A percentile compares a stretch with the other conserved stretches of the same genome.
Conservation (phyloP, 2,797 vertebrate species). For the Eremophila alpestris region DNA sequence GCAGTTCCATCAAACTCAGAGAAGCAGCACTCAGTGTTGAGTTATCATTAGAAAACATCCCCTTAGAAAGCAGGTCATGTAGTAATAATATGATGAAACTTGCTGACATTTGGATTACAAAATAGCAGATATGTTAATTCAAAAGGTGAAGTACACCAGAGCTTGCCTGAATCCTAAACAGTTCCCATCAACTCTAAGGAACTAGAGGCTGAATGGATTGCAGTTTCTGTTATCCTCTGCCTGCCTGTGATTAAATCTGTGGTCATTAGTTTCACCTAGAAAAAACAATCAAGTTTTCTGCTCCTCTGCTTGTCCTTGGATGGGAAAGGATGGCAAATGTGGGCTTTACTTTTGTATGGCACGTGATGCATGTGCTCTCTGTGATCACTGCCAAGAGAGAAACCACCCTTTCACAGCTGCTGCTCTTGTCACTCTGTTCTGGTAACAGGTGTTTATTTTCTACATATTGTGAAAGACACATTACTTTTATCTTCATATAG, state of each 20-base stretch:
- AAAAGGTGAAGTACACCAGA: not conserved
- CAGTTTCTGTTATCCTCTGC: not conserved
- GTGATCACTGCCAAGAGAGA: not conserved
- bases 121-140: not conserved
- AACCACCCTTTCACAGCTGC: not conserved
- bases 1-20: not conserved
- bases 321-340: not conserved
- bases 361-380: not conserved
- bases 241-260: not conserved
- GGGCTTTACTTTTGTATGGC: not conserved
- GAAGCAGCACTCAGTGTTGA: not conserved
- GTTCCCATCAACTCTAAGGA: not conserved
- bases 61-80: not conserved
- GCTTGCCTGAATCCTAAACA: not conserved
- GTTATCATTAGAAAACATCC: not conserved
- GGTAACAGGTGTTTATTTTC: not conserved
- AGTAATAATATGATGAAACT: not conserved
- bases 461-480: fast-evolving
- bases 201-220: not conserved
- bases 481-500: not conserved
- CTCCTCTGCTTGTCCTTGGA: not conserved
- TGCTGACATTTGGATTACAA: not conserved
- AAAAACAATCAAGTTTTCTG: not conserved
- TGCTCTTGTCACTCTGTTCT: not conserved
- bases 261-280: not conserved